These are phyloP conservation scores for Drosophila eugracilis DNA, from an alignment of 1,140 invertebrate genomes.

Conservation along the genomic window DNA sequence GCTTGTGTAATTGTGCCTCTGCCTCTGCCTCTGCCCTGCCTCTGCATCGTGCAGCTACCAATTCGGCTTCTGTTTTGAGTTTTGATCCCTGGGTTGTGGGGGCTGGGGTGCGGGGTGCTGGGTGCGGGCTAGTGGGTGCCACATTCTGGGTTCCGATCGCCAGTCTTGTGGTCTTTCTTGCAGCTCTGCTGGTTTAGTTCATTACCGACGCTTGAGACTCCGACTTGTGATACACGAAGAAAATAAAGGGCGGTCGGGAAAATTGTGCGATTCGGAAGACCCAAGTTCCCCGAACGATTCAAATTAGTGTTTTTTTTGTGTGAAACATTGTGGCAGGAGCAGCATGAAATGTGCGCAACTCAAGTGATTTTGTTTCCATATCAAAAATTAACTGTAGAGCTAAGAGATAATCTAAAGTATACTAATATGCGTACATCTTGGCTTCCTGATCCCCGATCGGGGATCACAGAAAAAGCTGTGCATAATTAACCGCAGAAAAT, in stretches of 20 bases:
- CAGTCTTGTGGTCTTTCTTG: conserved; percentile 73
- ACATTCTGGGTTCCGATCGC: conserved; percentile 13
- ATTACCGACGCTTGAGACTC: conserved; percentile 72
- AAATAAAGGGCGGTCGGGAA: conserved; percentile 21
- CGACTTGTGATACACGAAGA: conserved; percentile 33
- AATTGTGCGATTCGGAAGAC: conserved; percentile 14
- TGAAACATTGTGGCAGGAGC: conserved; percentile 14
- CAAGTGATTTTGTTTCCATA: conserved; percentile 8
- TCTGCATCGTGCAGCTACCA: conserved; percentile 29
- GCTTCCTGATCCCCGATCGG: too few species aligned
- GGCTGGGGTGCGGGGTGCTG: too few species aligned
- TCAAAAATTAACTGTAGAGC: background rate
- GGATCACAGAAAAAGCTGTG: too few species aligned
- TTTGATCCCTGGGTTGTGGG: conserved; percentile 32
- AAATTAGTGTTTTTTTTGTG: conserved; percentile 12
- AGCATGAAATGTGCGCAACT: conserved; percentile 72
- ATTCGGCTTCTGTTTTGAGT: conserved; percentile 31
- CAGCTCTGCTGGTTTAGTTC: conserved; percentile 65
- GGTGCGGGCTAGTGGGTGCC: background rate
- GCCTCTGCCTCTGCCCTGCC: conserved; percentile 7
- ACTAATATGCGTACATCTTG: too few species aligned
- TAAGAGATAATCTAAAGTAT: background rate
- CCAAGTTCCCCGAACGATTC: conserved; percentile 12
- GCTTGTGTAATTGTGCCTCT: conserved; percentile 14
- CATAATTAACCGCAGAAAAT: too few species aligned